These are phyloP conservation scores for Nasalis larvatus DNA, from an alignment of 2,113 vertebrate genomes.

Conservation along the genomic window DNA sequence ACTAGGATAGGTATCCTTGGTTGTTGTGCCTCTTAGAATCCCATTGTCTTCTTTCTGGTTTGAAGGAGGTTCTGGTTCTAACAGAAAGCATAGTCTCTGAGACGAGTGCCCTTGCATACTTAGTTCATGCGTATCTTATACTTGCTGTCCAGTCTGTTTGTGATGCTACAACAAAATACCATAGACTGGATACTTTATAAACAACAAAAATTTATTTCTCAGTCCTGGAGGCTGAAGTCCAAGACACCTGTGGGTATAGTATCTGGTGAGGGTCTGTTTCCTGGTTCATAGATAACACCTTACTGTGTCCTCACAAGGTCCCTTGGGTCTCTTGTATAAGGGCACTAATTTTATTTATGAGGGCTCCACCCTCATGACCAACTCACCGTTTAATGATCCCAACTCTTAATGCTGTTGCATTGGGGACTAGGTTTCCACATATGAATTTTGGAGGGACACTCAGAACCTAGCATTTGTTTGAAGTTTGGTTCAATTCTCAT, in stretches of 20 bases:
- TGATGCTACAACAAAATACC: not conserved
- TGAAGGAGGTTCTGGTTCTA: not conserved
- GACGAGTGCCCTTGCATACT: not conserved
- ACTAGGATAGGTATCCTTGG: not conserved
- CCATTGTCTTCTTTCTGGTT: not conserved
- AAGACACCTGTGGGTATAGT: not conserved
- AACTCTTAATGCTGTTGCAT: not conserved
- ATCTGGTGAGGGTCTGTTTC: not conserved
- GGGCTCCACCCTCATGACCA: not conserved
- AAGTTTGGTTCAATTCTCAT: not conserved
- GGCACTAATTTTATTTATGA: not conserved
- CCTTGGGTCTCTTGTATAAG: not conserved
- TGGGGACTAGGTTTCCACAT: not conserved
- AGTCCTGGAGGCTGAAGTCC: not conserved
- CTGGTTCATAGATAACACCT: not conserved
- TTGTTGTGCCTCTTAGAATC: not conserved
- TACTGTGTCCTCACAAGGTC: not conserved
- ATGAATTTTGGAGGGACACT: not conserved
- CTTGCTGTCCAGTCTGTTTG: not conserved
- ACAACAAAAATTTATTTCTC: not conserved
- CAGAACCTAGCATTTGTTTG: not conserved
- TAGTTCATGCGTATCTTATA: not conserved
- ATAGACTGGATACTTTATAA: not conserved
- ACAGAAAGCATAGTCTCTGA: not conserved
- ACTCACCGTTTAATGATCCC: not conserved